Evolutionary conservation across 2,113 vertebrate species (phyloP).

Genomic region (Solea solea): DNA sequence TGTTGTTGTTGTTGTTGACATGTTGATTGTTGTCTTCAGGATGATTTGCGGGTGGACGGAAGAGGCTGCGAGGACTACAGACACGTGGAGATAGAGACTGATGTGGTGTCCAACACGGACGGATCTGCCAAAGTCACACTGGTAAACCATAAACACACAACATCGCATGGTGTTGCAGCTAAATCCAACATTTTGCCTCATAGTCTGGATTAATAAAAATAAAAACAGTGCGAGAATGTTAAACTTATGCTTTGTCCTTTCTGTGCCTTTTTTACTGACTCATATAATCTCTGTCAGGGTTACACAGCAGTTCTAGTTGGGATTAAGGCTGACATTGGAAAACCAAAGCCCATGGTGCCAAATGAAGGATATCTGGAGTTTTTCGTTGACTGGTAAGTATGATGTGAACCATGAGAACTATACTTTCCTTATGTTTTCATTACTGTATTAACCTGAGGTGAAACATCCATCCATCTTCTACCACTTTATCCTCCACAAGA

Average conservation of each 20-base stretch:
- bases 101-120: conserved; percentile 96
- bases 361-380: conserved; percentile 95
- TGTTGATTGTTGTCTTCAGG: conserved; percentile 75
- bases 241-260: background rate
- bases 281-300: conserved; percentile 78
- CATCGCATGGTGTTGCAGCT: background rate
- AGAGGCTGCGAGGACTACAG: conserved; percentile 96
- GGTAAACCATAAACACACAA: conserved; percentile 71
- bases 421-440: no score
- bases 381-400: conserved; percentile 95
- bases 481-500: no score
- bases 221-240: no score
- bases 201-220: no score
- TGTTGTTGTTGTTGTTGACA: conserved; percentile 22
- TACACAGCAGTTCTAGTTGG: conserved; percentile 94
- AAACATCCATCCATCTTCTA: no score
- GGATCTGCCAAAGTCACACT: conserved; percentile 94
- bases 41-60: conserved; percentile 93
- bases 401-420: background rate
- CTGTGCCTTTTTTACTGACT: background rate
- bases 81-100: conserved; percentile 93
- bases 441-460: no score
- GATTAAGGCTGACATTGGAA: conserved; percentile 95
- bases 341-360: conserved; percentile 87
- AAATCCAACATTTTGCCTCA: background rate